These are phyloP conservation scores for Naja naja DNA, from an alignment of 2,113 vertebrate genomes.

Conservation along the genomic window DNA sequence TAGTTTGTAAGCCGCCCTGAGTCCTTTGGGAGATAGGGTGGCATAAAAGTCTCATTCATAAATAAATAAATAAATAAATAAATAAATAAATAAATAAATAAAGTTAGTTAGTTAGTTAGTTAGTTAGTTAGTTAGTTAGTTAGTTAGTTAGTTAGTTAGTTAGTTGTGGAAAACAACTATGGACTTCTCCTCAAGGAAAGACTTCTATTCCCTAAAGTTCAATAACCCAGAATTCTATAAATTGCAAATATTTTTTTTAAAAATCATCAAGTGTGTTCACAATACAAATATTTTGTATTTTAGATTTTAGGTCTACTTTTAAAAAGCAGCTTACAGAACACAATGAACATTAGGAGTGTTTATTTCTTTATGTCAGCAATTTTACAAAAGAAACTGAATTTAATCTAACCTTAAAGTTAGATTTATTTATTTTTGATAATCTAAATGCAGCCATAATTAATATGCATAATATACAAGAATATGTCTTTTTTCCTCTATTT, in stretches of 20 bases:
- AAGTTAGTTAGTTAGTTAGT: neutral
- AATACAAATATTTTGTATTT: neutral
- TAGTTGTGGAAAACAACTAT: neutral
- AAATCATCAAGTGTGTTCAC: constrained; percentile 1
- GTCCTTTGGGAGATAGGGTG: too few relatives aligned
- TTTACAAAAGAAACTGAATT: neutral
- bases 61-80: too few relatives aligned
- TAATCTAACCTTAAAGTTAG: neutral
- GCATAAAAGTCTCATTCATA: too few relatives aligned
- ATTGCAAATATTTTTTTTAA: too few relatives aligned
- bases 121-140: neutral
- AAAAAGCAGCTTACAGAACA: neutral
- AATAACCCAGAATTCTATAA: neutral
- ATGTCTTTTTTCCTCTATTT: neutral
- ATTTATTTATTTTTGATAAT: neutral
- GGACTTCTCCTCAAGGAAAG: too few relatives aligned
- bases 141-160: neutral
- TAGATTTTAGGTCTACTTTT: neutral
- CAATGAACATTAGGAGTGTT: neutral
- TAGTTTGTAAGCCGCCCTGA: too few relatives aligned
- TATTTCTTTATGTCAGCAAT: neutral
- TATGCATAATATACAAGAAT: neutral
- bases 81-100: too few relatives aligned
- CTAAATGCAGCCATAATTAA: neutral
- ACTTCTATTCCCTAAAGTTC: neutral